Conservation (phyloP, 2,113 vertebrate genomes). For the Alosa alosa region DNA sequence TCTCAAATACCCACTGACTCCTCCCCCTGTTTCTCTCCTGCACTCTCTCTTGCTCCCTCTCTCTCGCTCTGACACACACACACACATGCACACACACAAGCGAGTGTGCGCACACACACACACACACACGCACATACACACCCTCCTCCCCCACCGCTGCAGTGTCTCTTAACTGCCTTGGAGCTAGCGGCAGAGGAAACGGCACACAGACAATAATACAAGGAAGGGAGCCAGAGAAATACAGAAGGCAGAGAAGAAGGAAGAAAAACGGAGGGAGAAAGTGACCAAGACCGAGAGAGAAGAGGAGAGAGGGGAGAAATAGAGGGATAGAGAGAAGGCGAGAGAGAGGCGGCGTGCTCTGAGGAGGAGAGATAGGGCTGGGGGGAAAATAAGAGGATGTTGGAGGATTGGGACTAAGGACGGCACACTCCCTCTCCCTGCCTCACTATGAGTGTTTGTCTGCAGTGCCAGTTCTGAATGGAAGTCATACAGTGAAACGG, state of each 20-base stretch:
- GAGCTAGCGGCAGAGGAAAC: slow-evolving; percentile 76
- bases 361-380: neutral
- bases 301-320: slow-evolving; percentile 31
- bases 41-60: slow-evolving; percentile 48
- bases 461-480: slow-evolving; percentile 72
- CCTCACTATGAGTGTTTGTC: slow-evolving; percentile 65
- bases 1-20: slow-evolving; percentile 62
- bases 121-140: slow-evolving; percentile 55
- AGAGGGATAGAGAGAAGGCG: neutral
- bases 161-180: slow-evolving; percentile 77
- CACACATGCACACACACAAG: slow-evolving; percentile 19
- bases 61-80: slow-evolving; percentile 18
- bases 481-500: slow-evolving; percentile 71
- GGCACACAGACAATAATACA: slow-evolving; percentile 67
- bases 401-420: slow-evolving; percentile 63
- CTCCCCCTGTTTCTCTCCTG: slow-evolving; percentile 60
- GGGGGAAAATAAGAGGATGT: slow-evolving; percentile 57
- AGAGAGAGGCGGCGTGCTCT: neutral
- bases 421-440: slow-evolving; percentile 62
- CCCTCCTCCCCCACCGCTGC: slow-evolving; percentile 78
- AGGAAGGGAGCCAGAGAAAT: slow-evolving; percentile 35
- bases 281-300: slow-evolving; percentile 29
- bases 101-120: slow-evolving; percentile 32
- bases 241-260: slow-evolving; percentile 18
- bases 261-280: slow-evolving; percentile 19